Evolutionary conservation across 2,888 invertebrate genomes (phyloP).

Genomic region (Trissolcus brochymenae): DNA sequence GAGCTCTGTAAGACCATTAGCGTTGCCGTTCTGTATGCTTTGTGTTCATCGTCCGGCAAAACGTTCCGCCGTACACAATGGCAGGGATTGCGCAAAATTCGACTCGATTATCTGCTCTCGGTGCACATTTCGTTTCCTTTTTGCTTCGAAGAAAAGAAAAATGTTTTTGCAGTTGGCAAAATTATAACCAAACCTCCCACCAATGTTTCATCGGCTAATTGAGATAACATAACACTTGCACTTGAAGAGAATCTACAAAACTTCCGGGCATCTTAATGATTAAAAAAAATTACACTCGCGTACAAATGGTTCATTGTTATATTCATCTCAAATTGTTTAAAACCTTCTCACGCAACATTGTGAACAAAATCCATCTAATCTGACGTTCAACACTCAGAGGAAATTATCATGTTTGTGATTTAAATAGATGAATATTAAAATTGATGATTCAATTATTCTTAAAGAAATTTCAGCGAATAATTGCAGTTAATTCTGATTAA

Average conservation of each 20-base stretch:
- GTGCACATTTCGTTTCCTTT: conserved; percentile 33
- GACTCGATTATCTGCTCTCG: conserved; percentile 34
- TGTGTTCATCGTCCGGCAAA: conserved; percentile 71
- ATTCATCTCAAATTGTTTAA: conserved; percentile 24
- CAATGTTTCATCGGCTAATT: conserved; percentile 18
- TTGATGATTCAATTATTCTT: no score
- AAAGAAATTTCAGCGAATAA: no score
- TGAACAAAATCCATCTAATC: conserved; percentile 19
- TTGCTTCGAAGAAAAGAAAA: neutral
- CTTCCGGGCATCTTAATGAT: conserved; percentile 21
- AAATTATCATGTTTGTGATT: neutral
- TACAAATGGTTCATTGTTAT: conserved; percentile 35
- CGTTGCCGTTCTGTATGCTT: conserved; percentile 62
- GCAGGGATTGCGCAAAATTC: conserved; percentile 47
- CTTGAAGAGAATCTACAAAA: conserved; percentile 25
- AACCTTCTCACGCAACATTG: conserved; percentile 34
- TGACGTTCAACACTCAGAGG: conserved; percentile 12
- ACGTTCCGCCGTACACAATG: conserved; percentile 66
- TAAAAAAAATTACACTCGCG: conserved; percentile 1
- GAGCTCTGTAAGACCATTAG: conserved; percentile 56
- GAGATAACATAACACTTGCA: conserved; percentile 45
- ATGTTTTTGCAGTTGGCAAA: conserved; percentile 11
- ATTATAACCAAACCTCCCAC: conserved; percentile 18
- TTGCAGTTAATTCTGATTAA: no score
- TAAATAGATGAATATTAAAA: neutral